Base-by-base conservation (phyloP, 1,140 invertebrate genomes). In the Leptoteleia sp. region DNA sequence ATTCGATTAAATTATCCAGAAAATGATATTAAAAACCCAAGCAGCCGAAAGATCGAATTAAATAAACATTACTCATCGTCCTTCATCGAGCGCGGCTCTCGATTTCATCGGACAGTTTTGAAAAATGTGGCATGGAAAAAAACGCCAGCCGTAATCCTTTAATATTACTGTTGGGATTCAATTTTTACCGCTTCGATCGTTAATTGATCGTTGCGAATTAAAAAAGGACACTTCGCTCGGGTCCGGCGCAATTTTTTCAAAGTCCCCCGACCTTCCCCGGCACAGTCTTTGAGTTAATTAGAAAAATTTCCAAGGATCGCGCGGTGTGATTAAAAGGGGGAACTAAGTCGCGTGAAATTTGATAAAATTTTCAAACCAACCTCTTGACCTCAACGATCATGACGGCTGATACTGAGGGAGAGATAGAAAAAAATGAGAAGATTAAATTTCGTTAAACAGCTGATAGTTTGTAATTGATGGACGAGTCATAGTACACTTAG, bases 1-100 rank as follows among this genome's bases (percentile, higher is more conserved):
- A 64, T 72, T 76, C 67, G 45, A 72, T 76, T 67, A 71, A 75
- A 80, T 75, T 70, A 75, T 67, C 61, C 19, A 76, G 71, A 72
- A 80, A 80, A 71, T 76, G 59, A 55, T 68, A 72, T 80, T 76
- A 76, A 80, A 72, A 75, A 70, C 25, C 31, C 50, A 67, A 75
- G 59, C 59, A 48, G 35, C 57, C 50, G 64, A 75, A 70, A 75
- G 65, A 70, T 72, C 64, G 48, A 64, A 75, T 75, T 62, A 67
- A 79, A 75, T 71, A 73, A 75, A 61, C 59, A 79, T 70, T 52
- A 27, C 22, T 57, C 65, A 13, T 37, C 9, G 70, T 25, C 62
- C 45, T 72, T 62, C 62, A 1, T 55, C 4, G 25, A 45, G 15
- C 4, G 40, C 27, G n/a, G 12, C 19, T 54, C 7, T 50, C 17